These are phyloP conservation scores for Cosmia trapezina DNA, from an alignment of 2,888 invertebrate species.

Conservation along the genomic window DNA sequence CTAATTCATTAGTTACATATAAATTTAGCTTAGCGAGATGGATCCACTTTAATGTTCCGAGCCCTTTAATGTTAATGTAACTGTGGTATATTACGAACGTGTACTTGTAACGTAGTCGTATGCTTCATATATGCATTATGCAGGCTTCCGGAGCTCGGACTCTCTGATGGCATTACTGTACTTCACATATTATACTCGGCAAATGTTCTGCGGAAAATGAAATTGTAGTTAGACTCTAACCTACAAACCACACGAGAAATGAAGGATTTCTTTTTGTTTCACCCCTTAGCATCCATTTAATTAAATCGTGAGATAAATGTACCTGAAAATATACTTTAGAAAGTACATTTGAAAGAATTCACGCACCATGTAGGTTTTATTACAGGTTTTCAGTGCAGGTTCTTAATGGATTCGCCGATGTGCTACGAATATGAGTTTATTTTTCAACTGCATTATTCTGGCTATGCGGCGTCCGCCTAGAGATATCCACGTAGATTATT, in stretches of 20 bases:
- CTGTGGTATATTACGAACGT: constrained; percentile 40
- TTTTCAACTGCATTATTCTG: constrained; percentile 6
- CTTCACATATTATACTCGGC: constrained; percentile 51
- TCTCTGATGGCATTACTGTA: constrained; percentile 68
- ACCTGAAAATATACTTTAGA: constrained; percentile 8
- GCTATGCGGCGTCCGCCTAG: not conserved
- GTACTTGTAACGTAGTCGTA: constrained; percentile 55
- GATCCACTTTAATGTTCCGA: constrained; percentile 34
- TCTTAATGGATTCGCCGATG: too few species aligned
- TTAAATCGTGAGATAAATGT: constrained; percentile 6
- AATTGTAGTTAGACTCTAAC: constrained; percentile 58
- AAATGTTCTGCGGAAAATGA: constrained; percentile 56
- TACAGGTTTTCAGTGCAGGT: not conserved
- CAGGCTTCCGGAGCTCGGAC: constrained; percentile 68
- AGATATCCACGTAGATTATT: not conserved
- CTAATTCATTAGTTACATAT: constrained; percentile 44
- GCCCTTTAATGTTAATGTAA: constrained; percentile 50
- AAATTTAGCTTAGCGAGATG: constrained; percentile 24
- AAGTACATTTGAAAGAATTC: constrained; percentile 7
- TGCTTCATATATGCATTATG: constrained; percentile 71
- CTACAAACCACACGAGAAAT: constrained; percentile 36
- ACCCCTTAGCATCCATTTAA: constrained; percentile 26
- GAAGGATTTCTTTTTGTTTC: constrained; percentile 34
- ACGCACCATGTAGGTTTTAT: not conserved
- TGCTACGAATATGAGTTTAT: not conserved